Base-by-base conservation (phyloP, 1,140 invertebrate species). In the Euwallacea similis region DNA sequence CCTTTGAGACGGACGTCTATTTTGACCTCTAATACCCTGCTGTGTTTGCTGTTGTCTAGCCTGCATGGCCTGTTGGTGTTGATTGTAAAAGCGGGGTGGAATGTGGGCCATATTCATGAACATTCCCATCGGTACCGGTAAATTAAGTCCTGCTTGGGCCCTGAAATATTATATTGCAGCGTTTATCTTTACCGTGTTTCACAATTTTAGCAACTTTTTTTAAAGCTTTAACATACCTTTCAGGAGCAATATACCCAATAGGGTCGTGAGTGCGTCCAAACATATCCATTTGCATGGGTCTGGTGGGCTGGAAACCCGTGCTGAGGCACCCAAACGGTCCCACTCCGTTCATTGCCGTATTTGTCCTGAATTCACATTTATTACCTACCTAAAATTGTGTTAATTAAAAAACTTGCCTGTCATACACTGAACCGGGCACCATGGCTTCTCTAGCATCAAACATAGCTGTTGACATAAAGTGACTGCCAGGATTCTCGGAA, bases 381-480 rank as follows among this genome's bases (percentile, higher is more conserved):
- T 65, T 58, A 71, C 16, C 16, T 15, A 42, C 42, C 11, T 42
- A 61, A 42, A 61, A 33, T 33, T 33, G 21, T 33, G 1, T 33
- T 11, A 61, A 61, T 41, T 42, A 53, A 44, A 15, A 54, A 69
- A 69, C 11, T 42, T 56, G 65, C 69, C 81, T 74, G 78, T 95
- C 92, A 79, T 94, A 95, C 0, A 93, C 88, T 43, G 88, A 89
- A 0, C 91, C 91, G 0, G 95, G 95, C 41, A 96, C 92, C 80
- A 98, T 86, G 0, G 93, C 94, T 82, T 96, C 93, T 64, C 94
- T 85, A 6, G 92, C 94, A 81, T 96, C 93, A 79, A 93, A 98
- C 88, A 96, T 96, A 8, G 94, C 93, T 15, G 93, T 97, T 11
- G 93, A 94, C 96, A 98, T 98, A 77, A 98, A 98, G 78, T 98